These are phyloP conservation scores for Steinernema feltiae DNA, from an alignment of 1,140 invertebrate species.

Conservation along the genomic window DNA sequence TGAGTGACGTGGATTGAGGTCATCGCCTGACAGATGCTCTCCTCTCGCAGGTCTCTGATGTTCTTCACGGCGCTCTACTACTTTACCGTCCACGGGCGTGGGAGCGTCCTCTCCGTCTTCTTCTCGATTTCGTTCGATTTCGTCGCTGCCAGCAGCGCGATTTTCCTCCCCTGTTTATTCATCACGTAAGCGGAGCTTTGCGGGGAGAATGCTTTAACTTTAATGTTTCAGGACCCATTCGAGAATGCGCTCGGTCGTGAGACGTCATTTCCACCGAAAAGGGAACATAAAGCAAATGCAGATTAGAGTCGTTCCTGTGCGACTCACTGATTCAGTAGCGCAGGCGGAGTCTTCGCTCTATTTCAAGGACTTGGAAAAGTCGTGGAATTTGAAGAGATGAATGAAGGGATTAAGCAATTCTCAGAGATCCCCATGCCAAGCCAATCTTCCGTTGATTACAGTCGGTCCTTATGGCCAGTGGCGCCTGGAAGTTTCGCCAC, in stretches of 20 bases:
- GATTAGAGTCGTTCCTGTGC: not conserved
- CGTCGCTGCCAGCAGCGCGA: not conserved
- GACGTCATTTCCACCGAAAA: not conserved
- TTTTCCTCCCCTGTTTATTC: not conserved
- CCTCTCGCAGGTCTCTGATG: not conserved
- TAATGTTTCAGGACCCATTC: not conserved
- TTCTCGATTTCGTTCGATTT: not conserved
- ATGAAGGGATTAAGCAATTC: too few species aligned
- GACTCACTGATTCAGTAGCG: not conserved
- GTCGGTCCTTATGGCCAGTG: too few species aligned
- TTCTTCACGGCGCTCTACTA: conserved; percentile 1
- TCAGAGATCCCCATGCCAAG: too few species aligned
- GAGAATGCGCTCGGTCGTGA: not conserved
- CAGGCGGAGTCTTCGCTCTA: not conserved
- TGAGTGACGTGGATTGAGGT: not conserved
- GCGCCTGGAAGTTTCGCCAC: too few species aligned
- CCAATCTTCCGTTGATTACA: too few species aligned
- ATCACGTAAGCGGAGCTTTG: not conserved
- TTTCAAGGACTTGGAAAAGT: not conserved
- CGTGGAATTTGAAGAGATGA: not conserved
- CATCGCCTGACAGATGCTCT: not conserved
- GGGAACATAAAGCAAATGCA: too few species aligned
- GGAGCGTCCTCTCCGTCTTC: not conserved
- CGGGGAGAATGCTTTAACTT: not conserved
- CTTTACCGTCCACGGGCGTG: not conserved